These are phyloP conservation scores for Meandrusa payeni DNA, from an alignment of 2,888 invertebrate species.

Conservation along the genomic window DNA sequence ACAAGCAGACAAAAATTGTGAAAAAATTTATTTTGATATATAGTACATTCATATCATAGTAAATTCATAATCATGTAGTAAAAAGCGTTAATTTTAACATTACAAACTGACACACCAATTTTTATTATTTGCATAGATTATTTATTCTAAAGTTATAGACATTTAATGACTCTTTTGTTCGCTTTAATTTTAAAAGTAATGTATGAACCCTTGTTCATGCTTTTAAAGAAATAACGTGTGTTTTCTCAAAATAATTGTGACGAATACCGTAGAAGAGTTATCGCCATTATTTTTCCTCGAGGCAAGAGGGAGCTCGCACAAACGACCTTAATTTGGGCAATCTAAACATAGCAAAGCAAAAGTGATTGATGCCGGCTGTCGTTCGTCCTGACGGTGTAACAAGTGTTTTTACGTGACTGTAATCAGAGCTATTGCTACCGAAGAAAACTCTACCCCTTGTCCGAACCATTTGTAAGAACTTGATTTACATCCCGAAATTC, in stretches of 20 bases:
- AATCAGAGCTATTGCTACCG: conserved; percentile 31
- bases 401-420: conserved; percentile 69
- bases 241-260: conserved; percentile 32
- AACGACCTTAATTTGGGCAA: conserved; percentile 63
- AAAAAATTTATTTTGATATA: too few relatives aligned
- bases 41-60: too few relatives aligned
- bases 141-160: too few relatives aligned
- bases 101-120: too few relatives aligned
- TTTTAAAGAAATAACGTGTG: conserved; percentile 14
- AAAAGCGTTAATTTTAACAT: too few relatives aligned
- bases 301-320: conserved; percentile 45
- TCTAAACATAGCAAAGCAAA: conserved; percentile 59
- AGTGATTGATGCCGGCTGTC: conserved; percentile 52
- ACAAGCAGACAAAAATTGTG: too few relatives aligned
- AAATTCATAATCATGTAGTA: too few relatives aligned
- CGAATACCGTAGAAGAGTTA: conserved; percentile 45
- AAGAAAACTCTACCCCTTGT: too few relatives aligned
- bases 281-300: conserved; percentile 60
- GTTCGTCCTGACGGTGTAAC: conserved; percentile 51
- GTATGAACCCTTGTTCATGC: conserved; percentile 4
- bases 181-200: conserved; percentile 1
- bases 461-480: background rate
- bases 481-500: too few relatives aligned
- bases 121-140: too few relatives aligned
- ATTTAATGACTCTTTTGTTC: background rate